Evolutionary conservation across 2,797 vertebrate genomes (phyloP), one percentile per base, ranked within the genome.

Genomic region (Acridotheres tristis): DNA sequence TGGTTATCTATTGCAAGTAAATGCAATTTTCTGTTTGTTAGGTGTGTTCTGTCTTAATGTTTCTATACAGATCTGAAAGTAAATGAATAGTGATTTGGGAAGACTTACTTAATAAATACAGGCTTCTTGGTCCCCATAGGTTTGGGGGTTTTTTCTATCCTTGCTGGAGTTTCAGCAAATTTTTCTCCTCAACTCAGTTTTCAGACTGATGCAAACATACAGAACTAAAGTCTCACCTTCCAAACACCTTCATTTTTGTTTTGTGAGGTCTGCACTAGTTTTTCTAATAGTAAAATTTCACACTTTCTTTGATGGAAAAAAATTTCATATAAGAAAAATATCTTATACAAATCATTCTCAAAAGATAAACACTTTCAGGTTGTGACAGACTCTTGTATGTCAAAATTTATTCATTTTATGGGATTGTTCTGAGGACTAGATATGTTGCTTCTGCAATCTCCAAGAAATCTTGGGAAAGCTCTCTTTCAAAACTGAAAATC

Each of bases 301-400:
- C 7, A n/a, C 15, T 75, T 63, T 32, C 34, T 62, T 68, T 73
- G 11, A 79, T 54, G 16, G 20, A 73, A 84, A 71, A 62, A 40
- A 32, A 19, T 68, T 68, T 32, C 32, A 67, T 59, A 18, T 20
- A 83, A 36, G 18, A 77, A 93, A 90, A 67, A 61, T 40, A 8
- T 26, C 29, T 58, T 61, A 40, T 89, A 75, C 59, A 76, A 95
- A 83, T 79, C 32, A 34, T 88, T 94, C 85, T 85, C 43, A 36
- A 91, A 73, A 47, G 42, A 48, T 48, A 87, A 96, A 97, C 42
- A 30, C 25, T 59, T 96, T 93, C 85, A 96, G 96, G 77, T 95
- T 94, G 86, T 84, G 83, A 89, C 51, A 93, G 68, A 74, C 42
- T 76, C 73, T 95, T 90, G 51, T 34, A 58, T 89, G 62, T 79